Evolutionary conservation across 1,140 invertebrate species (phyloP).

Genomic region (Nomia melanderi): DNA sequence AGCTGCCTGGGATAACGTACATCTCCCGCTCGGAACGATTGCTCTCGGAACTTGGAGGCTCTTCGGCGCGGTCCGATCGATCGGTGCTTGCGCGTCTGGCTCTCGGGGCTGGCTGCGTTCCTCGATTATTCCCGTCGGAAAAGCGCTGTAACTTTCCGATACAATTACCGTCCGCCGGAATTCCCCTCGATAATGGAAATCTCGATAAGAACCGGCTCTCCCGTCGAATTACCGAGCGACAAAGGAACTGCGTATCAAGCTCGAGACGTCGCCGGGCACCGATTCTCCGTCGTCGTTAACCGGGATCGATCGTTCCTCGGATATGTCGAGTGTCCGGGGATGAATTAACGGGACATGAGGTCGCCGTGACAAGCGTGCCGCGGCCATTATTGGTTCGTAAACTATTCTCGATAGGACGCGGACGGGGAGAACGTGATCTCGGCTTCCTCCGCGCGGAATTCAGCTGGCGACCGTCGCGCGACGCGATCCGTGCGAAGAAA

Average conservation of each 20-base stretch:
- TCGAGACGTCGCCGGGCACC: too few species aligned
- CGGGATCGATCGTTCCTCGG: neutral
- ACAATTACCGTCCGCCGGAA: too few species aligned
- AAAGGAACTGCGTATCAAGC: neutral
- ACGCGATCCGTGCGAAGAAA: too few species aligned
- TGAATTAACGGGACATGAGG: neutral
- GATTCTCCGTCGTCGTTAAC: neutral
- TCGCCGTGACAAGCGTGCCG: neutral
- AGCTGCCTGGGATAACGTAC: too few species aligned
- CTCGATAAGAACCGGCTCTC: neutral
- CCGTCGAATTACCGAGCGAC: neutral
- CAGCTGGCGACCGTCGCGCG: too few species aligned
- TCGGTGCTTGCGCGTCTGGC: neutral
- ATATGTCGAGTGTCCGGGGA: too few species aligned
- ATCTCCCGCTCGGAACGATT: neutral
- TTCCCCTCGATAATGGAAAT: too few species aligned
- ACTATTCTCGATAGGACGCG: slow-evolving; percentile 40
- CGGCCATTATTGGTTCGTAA: slow-evolving; percentile 53
- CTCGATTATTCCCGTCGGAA: neutral
- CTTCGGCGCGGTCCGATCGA: too few species aligned
- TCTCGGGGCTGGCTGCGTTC: neutral
- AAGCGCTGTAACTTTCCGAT: too few species aligned
- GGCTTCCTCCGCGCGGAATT: too few species aligned
- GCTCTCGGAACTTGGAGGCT: neutral
- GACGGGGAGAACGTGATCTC: slow-evolving; percentile 35